These are phyloP conservation scores for Notospermus geniculatus DNA, from an alignment of 1,140 invertebrate species.

Conservation along the genomic window DNA sequence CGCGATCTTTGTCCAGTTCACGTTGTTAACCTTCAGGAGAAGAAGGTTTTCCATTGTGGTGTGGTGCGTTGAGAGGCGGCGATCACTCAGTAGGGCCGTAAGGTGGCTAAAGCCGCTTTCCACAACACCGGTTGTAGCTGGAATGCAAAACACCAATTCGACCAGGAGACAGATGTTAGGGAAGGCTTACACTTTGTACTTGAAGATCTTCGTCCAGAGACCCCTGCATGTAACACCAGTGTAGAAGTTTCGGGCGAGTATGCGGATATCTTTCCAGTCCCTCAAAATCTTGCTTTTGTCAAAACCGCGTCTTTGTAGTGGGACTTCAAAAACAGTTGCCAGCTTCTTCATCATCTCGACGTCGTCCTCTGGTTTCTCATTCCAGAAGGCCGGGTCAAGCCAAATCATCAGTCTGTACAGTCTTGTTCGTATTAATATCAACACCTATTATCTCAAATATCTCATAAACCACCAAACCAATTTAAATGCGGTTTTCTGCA, in stretches of 20 bases:
- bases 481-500: too few relatives aligned
- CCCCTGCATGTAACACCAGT: background rate
- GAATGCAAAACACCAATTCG: background rate
- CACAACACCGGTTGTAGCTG: background rate
- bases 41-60: constrained; percentile 3
- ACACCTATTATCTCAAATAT: too few relatives aligned
- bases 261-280: background rate
- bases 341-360: background rate
- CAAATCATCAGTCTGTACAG: background rate
- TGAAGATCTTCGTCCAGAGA: background rate
- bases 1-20: background rate
- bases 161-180: constrained; percentile 1
- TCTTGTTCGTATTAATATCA: too few relatives aligned
- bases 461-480: too few relatives aligned
- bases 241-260: background rate
- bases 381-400: constrained; percentile 2
- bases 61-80: background rate
- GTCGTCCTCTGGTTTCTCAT: background rate
- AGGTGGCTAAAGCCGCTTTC: constrained; percentile 7
- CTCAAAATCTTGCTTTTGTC: background rate
- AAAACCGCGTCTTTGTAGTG: background rate
- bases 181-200: too few relatives aligned
- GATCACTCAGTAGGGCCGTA: background rate
- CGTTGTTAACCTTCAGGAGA: background rate
- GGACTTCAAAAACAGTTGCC: background rate